phyloP scores from a whole-genome alignment of 2,797 vertebrate species.

The Peromyscus aztecus region DNA sequence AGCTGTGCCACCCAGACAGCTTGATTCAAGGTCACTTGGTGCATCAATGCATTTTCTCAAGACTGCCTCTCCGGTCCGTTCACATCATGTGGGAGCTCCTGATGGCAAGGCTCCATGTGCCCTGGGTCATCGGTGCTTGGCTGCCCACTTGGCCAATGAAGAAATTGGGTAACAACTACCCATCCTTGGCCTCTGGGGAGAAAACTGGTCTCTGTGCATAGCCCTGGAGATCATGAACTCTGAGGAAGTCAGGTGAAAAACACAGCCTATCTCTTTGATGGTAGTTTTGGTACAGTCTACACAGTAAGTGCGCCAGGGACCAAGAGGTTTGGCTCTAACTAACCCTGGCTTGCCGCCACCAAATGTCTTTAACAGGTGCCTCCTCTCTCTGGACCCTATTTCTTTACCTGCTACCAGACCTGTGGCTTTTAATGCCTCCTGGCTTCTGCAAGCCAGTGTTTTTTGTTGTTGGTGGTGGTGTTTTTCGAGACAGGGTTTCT shows the following conservation, averaged over 20 bases:
- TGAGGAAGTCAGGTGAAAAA: not conserved
- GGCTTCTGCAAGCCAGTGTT: not conserved
- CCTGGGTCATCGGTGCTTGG: not conserved
- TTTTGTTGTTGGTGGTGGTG: not conserved
- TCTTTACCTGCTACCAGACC: not conserved
- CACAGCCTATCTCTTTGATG: rapidly evolving
- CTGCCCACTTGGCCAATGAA: not conserved
- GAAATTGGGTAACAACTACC: not conserved
- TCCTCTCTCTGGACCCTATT: rapidly evolving
- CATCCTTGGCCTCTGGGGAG: not conserved
- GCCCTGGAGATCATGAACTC: not conserved
- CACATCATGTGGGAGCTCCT: rapidly evolving
- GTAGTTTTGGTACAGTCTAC: too few relatives aligned
- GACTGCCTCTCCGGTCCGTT: not conserved
- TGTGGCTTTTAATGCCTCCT: not conserved
- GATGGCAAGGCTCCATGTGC: not conserved
- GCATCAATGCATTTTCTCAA: not conserved
- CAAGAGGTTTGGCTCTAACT: not conserved
- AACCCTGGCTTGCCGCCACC: not conserved
- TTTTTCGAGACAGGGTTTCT: too few relatives aligned
- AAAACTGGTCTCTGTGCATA: not conserved
- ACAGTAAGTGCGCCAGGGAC: not conserved
- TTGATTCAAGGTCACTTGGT: not conserved
- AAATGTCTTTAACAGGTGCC: not conserved
- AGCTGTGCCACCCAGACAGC: not conserved